A percentile compares a stretch with the other conserved stretches of the same genome.
Conservation (phyloP, 2,113 vertebrate genomes). For the Egretta garzetta region DNA sequence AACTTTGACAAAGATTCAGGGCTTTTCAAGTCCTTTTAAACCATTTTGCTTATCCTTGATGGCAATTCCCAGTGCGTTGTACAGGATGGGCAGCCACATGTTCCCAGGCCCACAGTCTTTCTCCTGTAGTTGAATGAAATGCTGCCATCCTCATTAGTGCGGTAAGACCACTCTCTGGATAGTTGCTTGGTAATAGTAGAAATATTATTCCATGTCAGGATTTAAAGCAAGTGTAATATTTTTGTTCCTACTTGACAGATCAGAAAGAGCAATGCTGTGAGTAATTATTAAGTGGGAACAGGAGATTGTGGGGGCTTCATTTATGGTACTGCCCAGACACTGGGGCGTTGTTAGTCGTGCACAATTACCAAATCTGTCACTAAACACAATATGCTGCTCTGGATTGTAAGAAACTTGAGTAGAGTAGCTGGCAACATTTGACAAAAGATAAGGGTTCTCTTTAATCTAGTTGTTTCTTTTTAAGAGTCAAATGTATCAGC, state of each 20-base stretch:
- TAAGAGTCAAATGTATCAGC: neutral
- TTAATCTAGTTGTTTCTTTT: neutral
- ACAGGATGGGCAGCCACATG: neutral
- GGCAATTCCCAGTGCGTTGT: neutral
- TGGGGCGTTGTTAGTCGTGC: neutral
- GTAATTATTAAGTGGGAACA: slow-evolving; percentile 33
- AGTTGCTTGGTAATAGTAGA: neutral
- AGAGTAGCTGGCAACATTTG: neutral
- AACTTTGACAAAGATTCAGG: neutral
- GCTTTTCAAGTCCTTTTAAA: neutral
- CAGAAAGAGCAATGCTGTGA: neutral
- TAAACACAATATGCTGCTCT: neutral
- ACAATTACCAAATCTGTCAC: neutral
- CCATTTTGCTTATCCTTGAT: neutral
- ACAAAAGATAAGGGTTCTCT: neutral
- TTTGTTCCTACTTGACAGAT: neutral
- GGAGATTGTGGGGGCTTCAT: slow-evolving; percentile 25
- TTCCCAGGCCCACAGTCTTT: neutral
- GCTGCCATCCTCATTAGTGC: neutral
- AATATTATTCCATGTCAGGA: slow-evolving; percentile 19
- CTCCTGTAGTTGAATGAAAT: neutral
- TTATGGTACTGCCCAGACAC: slow-evolving; percentile 12
- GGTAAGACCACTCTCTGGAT: neutral
- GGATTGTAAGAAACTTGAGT: neutral
- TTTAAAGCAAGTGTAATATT: neutral